phyloP scores from a whole-genome alignment of 2,797 vertebrate species.

The Atherinosoma microstoma region DNA sequence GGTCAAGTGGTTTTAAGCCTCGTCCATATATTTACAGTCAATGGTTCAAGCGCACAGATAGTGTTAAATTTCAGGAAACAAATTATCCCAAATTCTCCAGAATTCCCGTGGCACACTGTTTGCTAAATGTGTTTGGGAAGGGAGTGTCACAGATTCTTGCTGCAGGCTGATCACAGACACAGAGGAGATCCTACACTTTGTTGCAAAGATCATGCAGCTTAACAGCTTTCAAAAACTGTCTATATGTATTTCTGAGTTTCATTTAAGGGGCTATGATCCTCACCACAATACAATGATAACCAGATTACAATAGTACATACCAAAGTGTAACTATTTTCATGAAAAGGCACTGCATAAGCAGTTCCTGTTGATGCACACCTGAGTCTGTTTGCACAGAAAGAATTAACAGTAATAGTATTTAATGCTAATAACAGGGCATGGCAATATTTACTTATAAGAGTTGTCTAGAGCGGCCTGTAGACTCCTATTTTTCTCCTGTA shows the following conservation, averaged over 20 bases:
- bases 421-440: slow-evolving; percentile 10
- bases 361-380: neutral
- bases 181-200: neutral
- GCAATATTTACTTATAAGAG: slow-evolving; percentile 89
- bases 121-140: neutral
- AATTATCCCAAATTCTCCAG: neutral
- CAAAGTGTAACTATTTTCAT: too few species aligned
- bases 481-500: slow-evolving; percentile 93
- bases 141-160: too few species aligned
- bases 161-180: neutral
- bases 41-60: neutral
- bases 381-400: neutral
- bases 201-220: neutral
- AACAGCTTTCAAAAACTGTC: neutral
- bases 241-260: neutral
- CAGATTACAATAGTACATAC: too few species aligned
- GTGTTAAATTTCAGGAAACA: neutral
- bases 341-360: neutral
- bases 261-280: neutral
- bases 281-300: neutral
- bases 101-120: neutral
- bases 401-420: neutral
- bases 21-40: too few species aligned
- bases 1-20: too few species aligned
- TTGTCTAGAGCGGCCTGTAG: slow-evolving; percentile 92